Base-by-base conservation (phyloP, 1,140 invertebrate genomes). In the Sogatella furcifera region DNA sequence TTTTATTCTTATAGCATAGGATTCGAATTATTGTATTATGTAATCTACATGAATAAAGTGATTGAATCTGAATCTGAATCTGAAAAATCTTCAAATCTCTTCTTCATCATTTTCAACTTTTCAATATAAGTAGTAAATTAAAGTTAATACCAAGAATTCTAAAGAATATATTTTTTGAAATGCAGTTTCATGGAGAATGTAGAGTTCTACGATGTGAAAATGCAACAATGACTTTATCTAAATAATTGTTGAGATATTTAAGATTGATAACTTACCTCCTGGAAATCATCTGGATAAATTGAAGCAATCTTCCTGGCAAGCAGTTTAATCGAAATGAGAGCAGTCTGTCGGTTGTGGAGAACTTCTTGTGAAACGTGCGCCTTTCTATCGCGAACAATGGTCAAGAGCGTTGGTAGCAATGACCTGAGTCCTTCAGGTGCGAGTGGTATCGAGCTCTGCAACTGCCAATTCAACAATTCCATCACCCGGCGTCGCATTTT, bases 401-500 rank as follows among this genome's bases (percentile, higher is more conserved):
- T 70, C 4, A 86, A 68, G 14, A 95, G 68, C 0, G 81, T 76
- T 0, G 79, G 72, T 0, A 89, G 74, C 6, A 90, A 68, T 1
- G 74, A 71, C 13, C 79, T 76, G 14, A 89, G 68, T 53, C 81
- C 66, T 3, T 66, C 28, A 11, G 72, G 57, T 62, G 74, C 69
- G 22, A 60, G 69, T 55, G 42, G 75, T 70, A 15, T 78, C 69
- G 14, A 74, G 46, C 84, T 79, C 49, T 86, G 81, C 4, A 96
- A 73, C 72, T 92, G 88, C 15, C 78, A 78, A 65, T 90, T 92
- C 0, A 96, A 71, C 21, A 97, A 70, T 67, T 95, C 92, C 72
- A 95, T 79, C 0, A 88, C 82, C 71, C 92, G 90, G 54, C 84
- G 80, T 65, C 86, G 80, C 1, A 96, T 84, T 2, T 80, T 79